Conservation (phyloP, 2,888 invertebrate genomes). For the Ormyrus pomaceus region DNA sequence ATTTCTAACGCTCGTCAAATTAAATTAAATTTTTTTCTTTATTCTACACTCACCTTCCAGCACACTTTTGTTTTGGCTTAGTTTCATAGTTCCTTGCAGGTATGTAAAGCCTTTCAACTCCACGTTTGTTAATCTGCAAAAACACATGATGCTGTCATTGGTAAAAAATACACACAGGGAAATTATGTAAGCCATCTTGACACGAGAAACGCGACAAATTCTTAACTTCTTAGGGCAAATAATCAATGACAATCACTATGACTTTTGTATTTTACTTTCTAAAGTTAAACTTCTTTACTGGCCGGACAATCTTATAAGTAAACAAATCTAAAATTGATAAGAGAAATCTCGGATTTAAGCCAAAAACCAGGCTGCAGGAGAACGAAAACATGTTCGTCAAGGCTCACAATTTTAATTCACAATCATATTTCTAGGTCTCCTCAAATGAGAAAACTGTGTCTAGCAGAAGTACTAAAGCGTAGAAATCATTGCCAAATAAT, state of each 20-base stretch:
- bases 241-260: slow-evolving; percentile 46
- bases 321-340: neutral
- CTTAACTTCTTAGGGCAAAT: slow-evolving; percentile 19
- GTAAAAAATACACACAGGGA: slow-evolving; percentile 53
- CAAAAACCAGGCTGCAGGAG: neutral
- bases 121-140: slow-evolving; percentile 70
- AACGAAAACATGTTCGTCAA: slow-evolving; percentile 30
- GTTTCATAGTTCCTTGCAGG: slow-evolving; percentile 65
- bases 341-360: neutral
- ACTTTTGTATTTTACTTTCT: neutral
- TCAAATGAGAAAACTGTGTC: neutral
- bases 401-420: neutral
- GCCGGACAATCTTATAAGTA: neutral
- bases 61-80: slow-evolving; percentile 64
- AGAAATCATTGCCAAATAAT: slow-evolving; percentile 37
- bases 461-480: neutral
- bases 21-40: neutral
- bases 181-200: slow-evolving; percentile 74
- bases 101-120: slow-evolving; percentile 66
- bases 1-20: neutral
- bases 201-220: slow-evolving; percentile 14
- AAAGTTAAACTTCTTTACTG: neutral
- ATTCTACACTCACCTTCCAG: slow-evolving; percentile 44
- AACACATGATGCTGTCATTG: slow-evolving; percentile 47
- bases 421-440: neutral